Conservation (phyloP, 1,140 invertebrate genomes). For the Drosophila parabipectinata region DNA sequence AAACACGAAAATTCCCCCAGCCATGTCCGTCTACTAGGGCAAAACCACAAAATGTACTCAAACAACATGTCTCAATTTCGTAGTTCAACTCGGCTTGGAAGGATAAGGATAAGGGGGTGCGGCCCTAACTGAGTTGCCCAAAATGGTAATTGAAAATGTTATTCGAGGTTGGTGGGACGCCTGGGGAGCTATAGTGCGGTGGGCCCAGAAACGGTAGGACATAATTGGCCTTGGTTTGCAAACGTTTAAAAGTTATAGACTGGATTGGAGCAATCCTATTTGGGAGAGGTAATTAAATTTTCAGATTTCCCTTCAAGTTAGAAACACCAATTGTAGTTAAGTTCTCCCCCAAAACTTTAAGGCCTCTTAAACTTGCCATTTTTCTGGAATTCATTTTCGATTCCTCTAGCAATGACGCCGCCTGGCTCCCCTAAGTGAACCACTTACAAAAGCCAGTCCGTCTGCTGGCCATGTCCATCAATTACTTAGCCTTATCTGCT, state of each 20-base stretch:
- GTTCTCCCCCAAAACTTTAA: neutral
- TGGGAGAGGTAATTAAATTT: neutral
- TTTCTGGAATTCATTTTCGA: constrained; percentile 31
- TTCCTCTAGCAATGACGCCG: constrained; percentile 4
- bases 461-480: constrained; percentile 59
- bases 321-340: neutral
- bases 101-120: constrained; percentile 2
- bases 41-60: constrained; percentile 77
- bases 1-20: constrained; percentile 38
- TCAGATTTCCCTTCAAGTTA: neutral
- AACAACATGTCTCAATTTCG: constrained; percentile 78
- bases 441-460: constrained; percentile 38
- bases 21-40: constrained; percentile 16
- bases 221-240: constrained; percentile 41
- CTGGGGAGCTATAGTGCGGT: constrained; percentile 14
- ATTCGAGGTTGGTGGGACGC: constrained; percentile 23
- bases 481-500: constrained; percentile 75
- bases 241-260: constrained; percentile 42
- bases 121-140: constrained; percentile 27
- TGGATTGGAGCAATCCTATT: constrained; percentile 21
- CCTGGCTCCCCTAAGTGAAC: constrained; percentile 16
- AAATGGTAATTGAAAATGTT: constrained; percentile 50
- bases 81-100: constrained; percentile 40
- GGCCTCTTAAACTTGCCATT: constrained; percentile 6
- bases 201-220: constrained; percentile 17